Conservation (phyloP, 2,113 vertebrate species). For the Casuarius casuarius region DNA sequence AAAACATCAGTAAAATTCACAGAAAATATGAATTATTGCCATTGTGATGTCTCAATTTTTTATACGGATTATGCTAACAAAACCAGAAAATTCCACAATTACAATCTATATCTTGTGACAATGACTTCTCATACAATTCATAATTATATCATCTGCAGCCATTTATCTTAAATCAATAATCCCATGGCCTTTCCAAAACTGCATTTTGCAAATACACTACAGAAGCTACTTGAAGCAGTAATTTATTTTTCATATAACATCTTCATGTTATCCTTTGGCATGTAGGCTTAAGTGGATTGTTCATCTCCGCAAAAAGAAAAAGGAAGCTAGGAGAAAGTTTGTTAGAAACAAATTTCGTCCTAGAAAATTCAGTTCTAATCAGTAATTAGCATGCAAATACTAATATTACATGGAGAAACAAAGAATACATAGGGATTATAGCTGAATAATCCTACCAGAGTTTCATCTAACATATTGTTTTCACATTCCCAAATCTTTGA, state of each 20-base stretch:
- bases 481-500: background rate
- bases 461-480: background rate
- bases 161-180: constrained; percentile 54
- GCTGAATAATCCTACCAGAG: constrained; percentile 2
- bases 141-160: background rate
- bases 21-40: background rate
- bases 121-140: constrained; percentile 28
- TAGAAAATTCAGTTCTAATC: constrained; percentile 1
- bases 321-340: background rate
- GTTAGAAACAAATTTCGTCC: background rate
- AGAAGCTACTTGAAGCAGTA: constrained; percentile 16
- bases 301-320: background rate
- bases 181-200: constrained; percentile 15
- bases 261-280: constrained; percentile 9
- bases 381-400: constrained; percentile 35
- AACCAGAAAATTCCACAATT: background rate
- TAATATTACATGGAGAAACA: constrained; percentile 4
- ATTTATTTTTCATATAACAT: constrained; percentile 43
- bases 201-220: constrained; percentile 26
- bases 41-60: background rate
- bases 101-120: constrained; percentile 1
- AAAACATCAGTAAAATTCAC: background rate
- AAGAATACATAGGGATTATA: constrained; percentile 13
- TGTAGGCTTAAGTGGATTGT: constrained; percentile 6
- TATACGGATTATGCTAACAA: background rate